Evolutionary conservation across 2,797 vertebrate genomes (phyloP), one percentile per base, ranked within the genome.

Genomic region (Aeoliscus strigatus): DNA sequence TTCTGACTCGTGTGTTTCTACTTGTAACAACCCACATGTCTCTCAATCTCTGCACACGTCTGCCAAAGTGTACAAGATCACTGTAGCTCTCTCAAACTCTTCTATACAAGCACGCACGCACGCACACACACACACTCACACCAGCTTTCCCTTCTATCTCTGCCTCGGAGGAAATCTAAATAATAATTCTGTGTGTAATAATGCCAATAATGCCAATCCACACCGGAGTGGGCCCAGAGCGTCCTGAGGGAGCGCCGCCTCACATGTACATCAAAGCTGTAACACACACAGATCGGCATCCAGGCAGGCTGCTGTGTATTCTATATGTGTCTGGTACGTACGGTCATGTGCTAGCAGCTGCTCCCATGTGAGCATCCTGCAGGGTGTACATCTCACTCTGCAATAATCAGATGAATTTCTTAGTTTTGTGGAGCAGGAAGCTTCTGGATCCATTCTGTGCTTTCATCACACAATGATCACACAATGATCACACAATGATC

Each of bases 111-210:
- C 27, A 43, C 51, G 55, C 46, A 41, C 29, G 51, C 50, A 49
- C 36, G 47, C 27, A 26, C 16, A 35, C 18, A 53, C 36, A 46
- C 24, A 38, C 27, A 24, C 17, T 41, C 37, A 21, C 36, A 51
- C 35, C 5, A 15, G 27, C 36, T 32, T 38, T 14, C 27, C 29
- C 13, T 14, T 16, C 21, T 37, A 50, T 24, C 39, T 16, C 46
- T 51, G 28, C 62, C 65, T 70, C 57, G 34, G 50, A 71, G 68
- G 60, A 75, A 68, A 68, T 60, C 51, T n/a, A 43, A 68, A 79
- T 68, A 67, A 60, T 70, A 63, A 80, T 77, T 82, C 70, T 44
- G 54, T 78, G 69, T 82, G 73, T 81, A 61, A 73, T 76, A 69
- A 67, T 63, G 75, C 70, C 80, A 80, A 64, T 66, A 59, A 67